Evolutionary conservation across 2,113 vertebrate species (phyloP), one percentile per base, ranked within the genome.

Genomic region (Salvelinus sp.): DNA sequence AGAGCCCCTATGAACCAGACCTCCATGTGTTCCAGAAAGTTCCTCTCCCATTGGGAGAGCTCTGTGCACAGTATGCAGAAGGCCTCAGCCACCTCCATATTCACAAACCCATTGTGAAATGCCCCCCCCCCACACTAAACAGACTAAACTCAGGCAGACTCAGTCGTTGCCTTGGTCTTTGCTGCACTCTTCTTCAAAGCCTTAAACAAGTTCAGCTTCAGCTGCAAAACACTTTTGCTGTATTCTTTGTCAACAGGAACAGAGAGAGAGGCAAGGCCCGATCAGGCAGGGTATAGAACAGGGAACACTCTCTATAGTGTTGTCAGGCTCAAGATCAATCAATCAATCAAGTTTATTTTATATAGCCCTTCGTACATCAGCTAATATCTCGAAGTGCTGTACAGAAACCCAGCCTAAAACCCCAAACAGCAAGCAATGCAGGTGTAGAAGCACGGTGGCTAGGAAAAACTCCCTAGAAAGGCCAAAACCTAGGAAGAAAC

Each of bases 61-160:
- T 91, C 82, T 77, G 80, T 86, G 77, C 91, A 91, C 25, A 93
- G 50, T 20, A 87, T 62, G 30, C 87, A 85, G 65, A 93, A 90
- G 20, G 77, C 75, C 70, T 87, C 75, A 33, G 89, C 91, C 62
- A 80, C 78, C 10, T 86, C 76, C 10, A 72, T 91, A 54, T 90
- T 78, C 79, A 85, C 76, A 20, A 92, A 81, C 50, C 81, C 74
- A 70, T 89, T 77, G 10, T 82, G 73, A 78, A 91, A 91, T 22
- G 83, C 89, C n/a, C 85, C 79, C 60, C 80, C 91, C 93, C 92
- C 67, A 93, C 66, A 16, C 70, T 64, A 76, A 14, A 72, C 77
- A 93, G 76, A 65, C 65, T 83, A 57, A 94, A 89, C 47, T 89
- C 87, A 33, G 81, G 27, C 38, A 91, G 70, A 23, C 23, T 23